These are phyloP conservation scores for Spilarctia lutea DNA, from an alignment of 2,888 invertebrate genomes.

Conservation along the genomic window DNA sequence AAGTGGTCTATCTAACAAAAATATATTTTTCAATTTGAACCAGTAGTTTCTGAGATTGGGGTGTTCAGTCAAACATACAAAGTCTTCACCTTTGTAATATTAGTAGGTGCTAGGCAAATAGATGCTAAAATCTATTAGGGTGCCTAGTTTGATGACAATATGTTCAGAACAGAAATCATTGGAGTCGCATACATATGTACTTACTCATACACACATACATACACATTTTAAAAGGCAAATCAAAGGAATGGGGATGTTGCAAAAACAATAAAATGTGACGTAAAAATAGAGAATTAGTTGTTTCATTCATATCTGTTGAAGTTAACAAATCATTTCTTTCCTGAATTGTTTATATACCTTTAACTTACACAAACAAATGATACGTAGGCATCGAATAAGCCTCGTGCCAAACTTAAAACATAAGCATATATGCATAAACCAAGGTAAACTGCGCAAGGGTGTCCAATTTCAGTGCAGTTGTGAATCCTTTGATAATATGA, in stretches of 20 bases:
- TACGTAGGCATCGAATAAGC: slow-evolving; percentile 8
- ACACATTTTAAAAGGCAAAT: neutral
- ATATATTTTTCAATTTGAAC: no score
- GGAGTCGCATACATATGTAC: neutral
- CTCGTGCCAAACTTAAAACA: slow-evolving; percentile 16
- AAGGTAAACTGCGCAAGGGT: slow-evolving; percentile 46
- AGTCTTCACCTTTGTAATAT: no score
- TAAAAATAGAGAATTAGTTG: neutral
- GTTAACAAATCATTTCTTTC: neutral
- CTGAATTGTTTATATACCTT: neutral
- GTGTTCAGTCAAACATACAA: no score
- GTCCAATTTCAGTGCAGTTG: slow-evolving; percentile 65
- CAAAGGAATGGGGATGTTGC: neutral
- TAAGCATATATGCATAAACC: slow-evolving; percentile 36
- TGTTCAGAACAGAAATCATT: neutral
- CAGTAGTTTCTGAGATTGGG: no score
- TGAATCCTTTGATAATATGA: slow-evolving; percentile 31
- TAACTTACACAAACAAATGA: neutral
- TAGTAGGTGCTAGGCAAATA: no score
- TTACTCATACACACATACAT: neutral
- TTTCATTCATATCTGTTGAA: neutral
- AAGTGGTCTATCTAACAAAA: no score
- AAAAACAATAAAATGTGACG: neutral
- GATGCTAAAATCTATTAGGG: neutral
- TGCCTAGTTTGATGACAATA: neutral